Evolutionary conservation across 2,888 invertebrate genomes (phyloP).

Genomic region (Strigamia transsilvanica): DNA sequence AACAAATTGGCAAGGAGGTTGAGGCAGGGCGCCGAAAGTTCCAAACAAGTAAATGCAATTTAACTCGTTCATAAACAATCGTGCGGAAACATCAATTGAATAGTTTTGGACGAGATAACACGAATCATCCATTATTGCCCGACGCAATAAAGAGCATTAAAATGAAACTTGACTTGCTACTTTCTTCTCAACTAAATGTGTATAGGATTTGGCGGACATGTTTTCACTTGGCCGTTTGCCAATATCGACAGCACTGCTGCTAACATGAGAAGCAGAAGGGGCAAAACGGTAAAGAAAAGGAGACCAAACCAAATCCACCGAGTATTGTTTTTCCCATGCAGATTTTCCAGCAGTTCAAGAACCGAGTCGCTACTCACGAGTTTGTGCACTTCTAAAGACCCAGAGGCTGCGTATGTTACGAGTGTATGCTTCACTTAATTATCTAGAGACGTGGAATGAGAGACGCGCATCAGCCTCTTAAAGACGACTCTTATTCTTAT

Average conservation of each 20-base stretch:
- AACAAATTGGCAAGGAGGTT: constrained; percentile 11
- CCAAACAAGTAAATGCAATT: constrained; percentile 26
- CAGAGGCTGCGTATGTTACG: constrained; percentile 21
- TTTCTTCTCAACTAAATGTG: constrained; percentile 17
- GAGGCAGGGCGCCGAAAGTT: background rate
- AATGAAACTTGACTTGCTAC: background rate
- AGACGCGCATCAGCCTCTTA: constrained; percentile 16
- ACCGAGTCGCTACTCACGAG: background rate
- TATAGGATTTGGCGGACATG: constrained; percentile 45
- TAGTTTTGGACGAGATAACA: constrained; percentile 8
- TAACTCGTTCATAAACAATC: constrained; percentile 41
- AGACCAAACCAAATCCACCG: constrained; percentile 18
- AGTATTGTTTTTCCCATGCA: constrained; percentile 17
- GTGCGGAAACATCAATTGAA: constrained; percentile 49
- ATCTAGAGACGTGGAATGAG: constrained; percentile 34
- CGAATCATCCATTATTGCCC: background rate
- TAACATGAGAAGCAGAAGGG: constrained; percentile 18
- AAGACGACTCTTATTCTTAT: constrained; percentile 35
- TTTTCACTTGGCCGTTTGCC: constrained; percentile 29
- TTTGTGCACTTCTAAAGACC: constrained; percentile 33
- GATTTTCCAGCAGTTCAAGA: constrained; percentile 18
- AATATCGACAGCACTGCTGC: constrained; percentile 9
- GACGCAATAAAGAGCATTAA: background rate
- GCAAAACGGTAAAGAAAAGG: background rate
- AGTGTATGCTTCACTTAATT: constrained; percentile 40